Evolutionary conservation across 37 sponge, comb jelly and placozoan genomes (phyloP).

Genomic region (Beroe forskalii): DNA sequence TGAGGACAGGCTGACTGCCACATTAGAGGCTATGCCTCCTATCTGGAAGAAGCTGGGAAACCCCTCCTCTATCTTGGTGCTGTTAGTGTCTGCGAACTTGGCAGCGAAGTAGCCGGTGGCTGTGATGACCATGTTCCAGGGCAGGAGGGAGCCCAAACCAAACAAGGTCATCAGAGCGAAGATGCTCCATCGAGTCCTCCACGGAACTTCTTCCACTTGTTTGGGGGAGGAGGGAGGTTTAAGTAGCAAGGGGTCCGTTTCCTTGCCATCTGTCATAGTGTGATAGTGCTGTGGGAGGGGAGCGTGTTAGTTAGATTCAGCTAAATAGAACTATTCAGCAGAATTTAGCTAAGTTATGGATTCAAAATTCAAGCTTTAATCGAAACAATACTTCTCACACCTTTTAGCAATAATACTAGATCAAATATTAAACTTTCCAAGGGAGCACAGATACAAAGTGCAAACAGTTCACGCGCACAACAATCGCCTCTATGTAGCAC

Average conservation of each 20-base stretch:
- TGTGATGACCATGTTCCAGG: conserved; percentile 66
- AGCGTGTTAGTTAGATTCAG: too few relatives aligned
- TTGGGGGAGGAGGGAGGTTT: too few relatives aligned
- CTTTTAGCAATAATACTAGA: too few relatives aligned
- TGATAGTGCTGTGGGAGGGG: too few relatives aligned
- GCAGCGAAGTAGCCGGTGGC: conserved; percentile 45
- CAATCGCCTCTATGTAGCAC: too few relatives aligned
- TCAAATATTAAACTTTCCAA: too few relatives aligned
- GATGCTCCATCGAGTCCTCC: not conserved
- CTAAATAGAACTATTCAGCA: too few relatives aligned
- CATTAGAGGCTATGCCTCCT: conserved; percentile 54
- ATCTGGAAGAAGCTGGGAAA: conserved; percentile 53
- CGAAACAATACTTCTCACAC: too few relatives aligned
- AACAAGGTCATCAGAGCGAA: conserved; percentile 3
- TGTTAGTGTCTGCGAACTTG: conserved; percentile 55
- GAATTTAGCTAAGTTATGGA: too few relatives aligned
- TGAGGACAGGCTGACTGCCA: conserved; percentile 3
- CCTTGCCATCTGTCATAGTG: not conserved
- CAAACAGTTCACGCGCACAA: too few relatives aligned
- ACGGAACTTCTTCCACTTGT: not conserved
- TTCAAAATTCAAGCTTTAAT: too few relatives aligned
- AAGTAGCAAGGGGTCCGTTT: not conserved
- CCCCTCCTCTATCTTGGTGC: not conserved
- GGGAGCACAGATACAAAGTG: too few relatives aligned
- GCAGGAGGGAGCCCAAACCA: conserved; percentile 31